Base-by-base conservation (phyloP, 2,113 vertebrate species). In the Labeo rohita region DNA sequence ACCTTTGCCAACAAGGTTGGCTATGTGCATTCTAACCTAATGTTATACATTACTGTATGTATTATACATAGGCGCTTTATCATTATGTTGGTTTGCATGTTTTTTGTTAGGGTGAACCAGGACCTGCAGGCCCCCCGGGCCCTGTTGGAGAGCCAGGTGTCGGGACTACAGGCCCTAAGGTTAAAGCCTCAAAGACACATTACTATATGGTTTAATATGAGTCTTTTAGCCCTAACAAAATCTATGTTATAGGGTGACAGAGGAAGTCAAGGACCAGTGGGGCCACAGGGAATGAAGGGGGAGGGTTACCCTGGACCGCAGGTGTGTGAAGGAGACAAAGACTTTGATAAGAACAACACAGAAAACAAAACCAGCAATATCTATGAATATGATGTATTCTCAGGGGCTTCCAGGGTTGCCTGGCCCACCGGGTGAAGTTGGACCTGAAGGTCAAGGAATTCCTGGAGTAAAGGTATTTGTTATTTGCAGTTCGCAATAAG, bases 361-460 rank as follows among this genome's bases (percentile, higher is more conserved):
- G 5, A 49, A 12, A 21, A 28, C 34, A 18, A 77, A 77, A 77
- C 13, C 5, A 10, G 8, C 18, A 66, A 34, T 3, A 80, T 63
- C 1, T 68, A 11, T 52, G 3, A 34, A 34, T 15, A 80, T 10
- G 74, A 65, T 52, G 65, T 7, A 16, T 8, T 23, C 54, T 80
- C 85, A 98, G 96, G 97, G 97, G 50, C 91, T 91, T 56, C 94
- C 91, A 80, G 97, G 96, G 73, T 90, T 94, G 86, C 89, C 91
- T 63, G 97, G 96, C 21, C 89, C 89, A 49, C 92, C 92, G 7
- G 97, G 97, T 90, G 95, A 96, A 73, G 84, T 89, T 76, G 97
- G 96, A 61, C 91, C 92, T 80, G 95, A 92, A 89, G 96, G 96
- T 0, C 49, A 92, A 85, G 96, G 96, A 87, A 91, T 96, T 78